Evolutionary conservation across 2,797 vertebrate genomes (phyloP), one percentile per base, ranked within the genome.

Genomic region (Gallinago stenura): DNA sequence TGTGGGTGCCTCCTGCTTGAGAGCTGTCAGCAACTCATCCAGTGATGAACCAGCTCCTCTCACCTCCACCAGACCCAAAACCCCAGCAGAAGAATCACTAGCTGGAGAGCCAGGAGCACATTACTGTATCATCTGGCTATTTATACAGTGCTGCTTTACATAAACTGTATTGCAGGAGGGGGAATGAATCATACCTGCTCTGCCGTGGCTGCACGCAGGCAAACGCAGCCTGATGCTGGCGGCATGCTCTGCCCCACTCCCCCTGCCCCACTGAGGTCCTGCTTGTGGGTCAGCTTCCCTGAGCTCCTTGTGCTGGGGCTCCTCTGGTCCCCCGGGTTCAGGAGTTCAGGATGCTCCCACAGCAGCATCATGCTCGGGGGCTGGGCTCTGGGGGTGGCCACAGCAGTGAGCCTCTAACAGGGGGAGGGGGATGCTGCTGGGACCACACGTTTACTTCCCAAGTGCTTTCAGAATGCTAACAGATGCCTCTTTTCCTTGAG

Each of bases 171-270:
- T 87, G 93, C 87, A 82, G 73, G 13, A 84, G 61, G 45, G 72
- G 33, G 78, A 79, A 87, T 97, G 93, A 97, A 89, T 95, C 95
- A 95, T 69, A 77, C 66, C 92, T 95, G 90, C 71, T 90, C 62
- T 57, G 72, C 87, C 10, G 0, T 6, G 82, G 35, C 73, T 64
- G 83, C 37, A 57, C 1, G 5, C 68, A 18, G 39, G 39, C 53
- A 31, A 86, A 70, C 1, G 0, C 73, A 65, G 80, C 72, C 30
- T 1, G 4, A 3, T 0, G 5, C 60, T 1, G 0, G 46, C 41
- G 46, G 72, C 53, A 33, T 15, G 30, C 62, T 51, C 83, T 73
- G 61, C 61, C 78, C 56, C 35, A 1, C 41, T 58, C 30, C 41
- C 39, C 45, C 13, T 1, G 0, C 22, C 73, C 51, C 54, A 12